Evolutionary conservation across 2,888 invertebrate genomes (phyloP), one percentile per base, ranked within the genome.

Genomic region (Mesoligia furuncula): DNA sequence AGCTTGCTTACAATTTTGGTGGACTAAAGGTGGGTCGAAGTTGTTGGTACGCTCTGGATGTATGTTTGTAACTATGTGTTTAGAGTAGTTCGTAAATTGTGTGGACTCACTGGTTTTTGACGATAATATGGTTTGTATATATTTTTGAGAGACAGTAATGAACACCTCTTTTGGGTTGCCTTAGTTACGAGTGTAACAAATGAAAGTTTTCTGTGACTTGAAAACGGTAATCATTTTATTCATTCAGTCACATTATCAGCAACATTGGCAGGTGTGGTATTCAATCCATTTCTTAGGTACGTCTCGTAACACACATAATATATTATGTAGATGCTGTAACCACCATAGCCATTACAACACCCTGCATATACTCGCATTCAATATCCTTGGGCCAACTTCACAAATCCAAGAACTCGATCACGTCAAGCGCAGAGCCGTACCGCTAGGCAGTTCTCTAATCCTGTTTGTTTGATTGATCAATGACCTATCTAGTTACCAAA

Each of bases 401-500:
- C 81, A 86, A 89, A 87, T 86, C 85, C 85, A 87, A 83, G 85
- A 88, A 84, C 80, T 84, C 85, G 86, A 87, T 89, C 81, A 87
- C 79, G 82, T 85, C 83, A 83, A 86, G 79, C 80, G 54, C 79
- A 85, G 78, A 82, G 81, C 79, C 81, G 68, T 64, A 79, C 76
- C 62, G 75, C 80, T 83, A 81, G 79, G 77, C 84, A 81, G 84
- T 85, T 84, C 83, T 82, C 81, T 88, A 88, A 88, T 88, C 85
- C 88, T 77, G 79, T 89, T 88, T 88, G 84, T 87, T 86, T 89
- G 89, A 91, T 91, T 92, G 91, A 92, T 93, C 91, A 91, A 92
- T 91, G 91, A 90, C 93, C 90, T 88, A 91, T 93, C 92, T 85
- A 91, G 92, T 87, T 87, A 85, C 89, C 89, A 89, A 90, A 90